Evolutionary conservation across 2,797 vertebrate species (phyloP), one percentile per base, ranked within the genome.

Genomic region (Ciconia nigra): DNA sequence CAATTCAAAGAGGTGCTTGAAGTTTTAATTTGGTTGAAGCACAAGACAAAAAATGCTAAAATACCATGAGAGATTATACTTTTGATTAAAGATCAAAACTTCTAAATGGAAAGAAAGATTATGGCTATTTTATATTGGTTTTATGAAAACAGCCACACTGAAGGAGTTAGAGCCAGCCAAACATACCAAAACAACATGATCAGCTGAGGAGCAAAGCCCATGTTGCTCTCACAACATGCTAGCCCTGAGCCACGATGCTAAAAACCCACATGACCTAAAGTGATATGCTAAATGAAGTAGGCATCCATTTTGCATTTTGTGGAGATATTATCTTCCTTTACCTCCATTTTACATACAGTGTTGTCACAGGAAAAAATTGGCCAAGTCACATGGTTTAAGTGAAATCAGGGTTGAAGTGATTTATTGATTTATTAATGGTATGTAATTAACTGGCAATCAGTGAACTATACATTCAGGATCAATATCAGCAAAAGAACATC

Each of bases 371-470:
- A 49, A 76, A 91, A 88, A 62, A 55, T 0, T 61, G 54, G 55
- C 42, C 28, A 87, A 71, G 37, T 78, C 67, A 52, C 41, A 57
- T 15, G n/a, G 25, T 58, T 92, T 26, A 72, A 92, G 79, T 17
- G 35, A 82, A 94, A 87, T 84, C 66, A 79, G 42, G 55, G 35
- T 59, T 90, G 78, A 93, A 94, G 59, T 5, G 1, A 54, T 70
- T 81, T 74, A 96, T 95, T 82, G 95, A 96, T 94, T 90, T 93
- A 90, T 95, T 94, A 95, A 95, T 84, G 55, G 95, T 35, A 70
- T 0, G 0, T 70, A 94, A 96, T 96, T 89, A 93, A 89, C 86
- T 26, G n/a, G 77, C 46, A 84, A 87, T 90, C 90, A 89, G 58
- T 21, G 35, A 89, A 51, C 80, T 86, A 82, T 93, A 89, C 33